phyloP scores from a whole-genome alignment of 2,797 vertebrate species.

The Cottoperca gobio region DNA sequence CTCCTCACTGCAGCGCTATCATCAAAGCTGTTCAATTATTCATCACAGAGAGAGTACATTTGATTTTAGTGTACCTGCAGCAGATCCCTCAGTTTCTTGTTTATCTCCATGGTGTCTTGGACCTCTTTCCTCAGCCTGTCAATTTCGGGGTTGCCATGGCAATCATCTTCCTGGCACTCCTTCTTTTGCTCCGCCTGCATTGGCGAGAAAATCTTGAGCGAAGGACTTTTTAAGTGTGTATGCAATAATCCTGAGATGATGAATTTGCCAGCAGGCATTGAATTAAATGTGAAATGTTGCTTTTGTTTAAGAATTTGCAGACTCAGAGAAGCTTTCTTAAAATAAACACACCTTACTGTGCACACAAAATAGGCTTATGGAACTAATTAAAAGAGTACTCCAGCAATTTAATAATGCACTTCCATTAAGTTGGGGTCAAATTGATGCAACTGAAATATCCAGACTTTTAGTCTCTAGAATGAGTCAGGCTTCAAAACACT shows the following conservation, averaged over 20 bases:
- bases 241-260: constrained; percentile 45
- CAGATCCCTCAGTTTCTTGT: constrained; percentile 86
- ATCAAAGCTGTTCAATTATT: constrained; percentile 74
- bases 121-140: constrained; percentile 89
- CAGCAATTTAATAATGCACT: neutral
- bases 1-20: constrained; percentile 24
- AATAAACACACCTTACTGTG: constrained; percentile 36
- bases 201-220: constrained; percentile 8
- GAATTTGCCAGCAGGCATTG: constrained; percentile 29
- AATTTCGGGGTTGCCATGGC: constrained; percentile 85
- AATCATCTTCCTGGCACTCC: constrained; percentile 79
- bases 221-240: constrained; percentile 13
- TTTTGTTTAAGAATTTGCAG: constrained; percentile 45
- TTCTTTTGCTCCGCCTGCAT: constrained; percentile 78
- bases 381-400: constrained; percentile 50
- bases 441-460: constrained; percentile 2
- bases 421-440: constrained; percentile 3
- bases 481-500: constrained; percentile 1
- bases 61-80: constrained; percentile 79
- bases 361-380: constrained; percentile 20
- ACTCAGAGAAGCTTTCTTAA: constrained; percentile 20
- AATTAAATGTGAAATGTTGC: constrained; percentile 30
- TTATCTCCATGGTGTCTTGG: constrained; percentile 88
- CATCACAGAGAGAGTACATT: constrained; percentile 47
- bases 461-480: neutral